Evolutionary conservation across 2,888 invertebrate species (phyloP), one percentile per base, ranked within the genome.

Genomic region (Eilema caniola): DNA sequence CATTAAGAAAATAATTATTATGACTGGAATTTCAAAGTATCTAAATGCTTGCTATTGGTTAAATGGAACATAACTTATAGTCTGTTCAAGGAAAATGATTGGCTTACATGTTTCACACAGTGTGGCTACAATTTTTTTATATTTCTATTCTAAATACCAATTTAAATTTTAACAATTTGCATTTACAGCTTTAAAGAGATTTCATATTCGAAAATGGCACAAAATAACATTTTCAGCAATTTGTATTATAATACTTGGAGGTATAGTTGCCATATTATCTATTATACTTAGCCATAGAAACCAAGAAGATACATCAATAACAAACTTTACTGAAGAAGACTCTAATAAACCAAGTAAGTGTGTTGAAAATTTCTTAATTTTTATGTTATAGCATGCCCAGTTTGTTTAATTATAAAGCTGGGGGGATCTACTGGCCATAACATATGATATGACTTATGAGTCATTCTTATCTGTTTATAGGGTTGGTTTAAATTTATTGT

Each of bases 181-280:
- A 64, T 72, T 63, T n/a, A 60, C 88, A 93, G 93, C 83, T 41
- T 68, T 77, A 67, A 88, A 86, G 66, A 86, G 83, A 37, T 80
- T 85, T 71, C 78, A 86, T 70, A 71, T 92, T 33, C 82, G 87
- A 62, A 80, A 85, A 28, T 93, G 92, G 93, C 87, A 91, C 70
- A 93, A 93, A 80, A 73, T 92, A 71, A 87, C 86, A 31, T 86
- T 92, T 66, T 88, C 87, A 25, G 87, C 86, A 28, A 74, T 91
- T 10, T 90, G 88, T 81, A 78, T 93, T 70, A 78, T 89, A 62
- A 73, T 92, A 47, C 78, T 93, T 61, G 90, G 89, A 56, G 88
- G 89, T 33, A 84, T 92, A 74, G 87, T 89, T 83, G 89, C 90
- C 25, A 82, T 92, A 70, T 78, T 90, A 33, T 82, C 89, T 67